A percentile compares a stretch with the other conserved stretches of the same genome.
These are phyloP conservation scores for Podarcis cretensis DNA, from an alignment of 2,113 vertebrate species.

Conservation along the genomic window DNA sequence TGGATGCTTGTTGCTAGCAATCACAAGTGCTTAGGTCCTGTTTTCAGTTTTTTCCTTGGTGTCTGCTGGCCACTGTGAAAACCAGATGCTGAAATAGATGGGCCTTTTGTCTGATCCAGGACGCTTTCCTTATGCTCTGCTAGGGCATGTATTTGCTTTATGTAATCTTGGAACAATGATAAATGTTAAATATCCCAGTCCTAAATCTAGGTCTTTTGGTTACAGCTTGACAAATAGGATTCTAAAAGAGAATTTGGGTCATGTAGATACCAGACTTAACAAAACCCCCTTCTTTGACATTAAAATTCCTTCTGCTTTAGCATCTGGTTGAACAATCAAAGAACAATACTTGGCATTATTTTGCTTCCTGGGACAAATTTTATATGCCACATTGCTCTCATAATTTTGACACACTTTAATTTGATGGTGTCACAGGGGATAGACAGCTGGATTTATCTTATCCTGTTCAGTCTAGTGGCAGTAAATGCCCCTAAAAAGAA, in stretches of 20 bases:
- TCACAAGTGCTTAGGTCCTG: too few species aligned
- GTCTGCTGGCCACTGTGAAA: too few species aligned
- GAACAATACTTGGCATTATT: not conserved
- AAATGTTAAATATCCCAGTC: not conserved
- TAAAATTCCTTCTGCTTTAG: not conserved
- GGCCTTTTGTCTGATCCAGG: too few species aligned
- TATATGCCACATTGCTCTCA: slow-evolving; percentile 5
- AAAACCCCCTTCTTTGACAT: not conserved
- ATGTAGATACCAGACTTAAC: not conserved
- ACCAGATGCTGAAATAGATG: too few species aligned
- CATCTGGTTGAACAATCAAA: not conserved
- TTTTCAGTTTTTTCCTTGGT: too few species aligned
- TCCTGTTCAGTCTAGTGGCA: not conserved
- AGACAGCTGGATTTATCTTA: not conserved
- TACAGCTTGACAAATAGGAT: not conserved
- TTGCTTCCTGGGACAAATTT: not conserved
- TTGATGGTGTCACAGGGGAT: not conserved
- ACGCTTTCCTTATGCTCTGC: too few species aligned
- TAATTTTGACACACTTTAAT: not conserved
- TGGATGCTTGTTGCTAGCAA: too few species aligned
- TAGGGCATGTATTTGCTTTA: not conserved
- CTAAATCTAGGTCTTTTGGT: not conserved
- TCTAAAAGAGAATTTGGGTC: not conserved
- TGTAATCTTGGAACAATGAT: not conserved
- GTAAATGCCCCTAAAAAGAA: not conserved